Base-by-base conservation (phyloP, 30 jellyfish, hydroid and myxozoan genomes). In the Aurelia sp. region DNA sequence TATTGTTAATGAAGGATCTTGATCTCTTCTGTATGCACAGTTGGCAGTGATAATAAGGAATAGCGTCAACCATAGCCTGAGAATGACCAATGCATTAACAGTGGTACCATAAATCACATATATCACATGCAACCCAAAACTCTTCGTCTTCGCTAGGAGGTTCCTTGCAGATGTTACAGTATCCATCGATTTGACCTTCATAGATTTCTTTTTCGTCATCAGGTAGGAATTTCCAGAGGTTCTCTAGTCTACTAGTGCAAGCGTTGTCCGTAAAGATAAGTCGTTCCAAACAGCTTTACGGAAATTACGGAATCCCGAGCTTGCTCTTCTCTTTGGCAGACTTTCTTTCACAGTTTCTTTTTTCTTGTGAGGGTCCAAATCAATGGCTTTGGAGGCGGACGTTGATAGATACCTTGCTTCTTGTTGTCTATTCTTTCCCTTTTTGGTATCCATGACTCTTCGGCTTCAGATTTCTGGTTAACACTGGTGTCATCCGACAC, bases 381-480 rank as follows among this genome's bases (percentile, higher is more conserved):
- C 27, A 69, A 17, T 19, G 61, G 63, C 81, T 22, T 40, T 24
- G 60, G 2, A 17, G 81, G 81, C 63, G 66, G 81, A 1, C 61
- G 13, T 69, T 69, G 81, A 69, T 69, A 69, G 5, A 24, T 24
- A 15, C 81, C 62, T 17, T 15, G 2, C 15, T 21, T 38, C 55
- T 33, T 11, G 27, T 13, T 10, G 3, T 3, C 24, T 13, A 35
- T 69, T 21, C 62, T 69, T 30, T 30, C 60, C 44, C 15, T 69
- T 69, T 38, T 38, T n/a, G 63, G 81, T 35, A 18, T 30, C 81
- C 81, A 69, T 6, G 63, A 38, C 10, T 69, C 81, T 69, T 69
- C 81, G 10, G 8, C 7, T 5, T 3, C 30, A 3, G 63, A 27
- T 35, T 30, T 21, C 18, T 69, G 62, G 30, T 30, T n/a, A 30